Base-by-base conservation (phyloP, 2,797 vertebrate species). In the Scarus forsteni region DNA sequence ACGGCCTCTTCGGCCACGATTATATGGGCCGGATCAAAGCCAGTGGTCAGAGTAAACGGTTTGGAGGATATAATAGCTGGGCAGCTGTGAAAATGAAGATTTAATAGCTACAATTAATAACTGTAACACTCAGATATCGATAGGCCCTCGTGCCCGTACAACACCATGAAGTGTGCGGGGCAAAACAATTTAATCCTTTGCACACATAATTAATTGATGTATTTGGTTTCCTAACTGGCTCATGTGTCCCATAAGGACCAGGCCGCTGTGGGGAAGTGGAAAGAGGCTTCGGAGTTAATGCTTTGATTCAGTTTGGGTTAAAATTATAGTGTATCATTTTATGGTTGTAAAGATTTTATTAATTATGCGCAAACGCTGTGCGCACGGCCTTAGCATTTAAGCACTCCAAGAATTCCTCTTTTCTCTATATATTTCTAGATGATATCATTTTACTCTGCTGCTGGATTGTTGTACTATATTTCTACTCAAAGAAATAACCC, bases 101-200 rank as follows among this genome's bases (percentile, higher is more conserved):
- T 91, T 93, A 93, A 93, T 91, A 92, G 89, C 76, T 60, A 84
- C 87, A 88, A 93, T 93, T 93, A 93, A 93, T 93, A 93, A 92
- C 91, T 88, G 87, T 80, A 86, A 86, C 87, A 72, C 77, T 71
- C 58, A 80, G 88, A 89, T 91, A 92, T 90, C 81, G 88, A 92
- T 91, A 90, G 82, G 77, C 72, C 66, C 60, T n/a, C 42, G n/a
- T 77, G 56, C 65, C 78, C 75, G 66, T 64, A 51, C 78, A 55
- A 60, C 79, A 83, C 62, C 79, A 60, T 45, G 83, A 75, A 70
- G 86, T 82, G 73, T 78, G 86, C 61, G 40, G 60, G 74, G 68
- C 73, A 75, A 67, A 80, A 83, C 75, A 73, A 81, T 83, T 84
- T 78, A 86, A 83, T 79, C 67, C 77, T 19, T 54, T 64, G 58